phyloP scores from a whole-genome alignment of 2,888 invertebrate genomes.

The Tetranychus piercei region DNA sequence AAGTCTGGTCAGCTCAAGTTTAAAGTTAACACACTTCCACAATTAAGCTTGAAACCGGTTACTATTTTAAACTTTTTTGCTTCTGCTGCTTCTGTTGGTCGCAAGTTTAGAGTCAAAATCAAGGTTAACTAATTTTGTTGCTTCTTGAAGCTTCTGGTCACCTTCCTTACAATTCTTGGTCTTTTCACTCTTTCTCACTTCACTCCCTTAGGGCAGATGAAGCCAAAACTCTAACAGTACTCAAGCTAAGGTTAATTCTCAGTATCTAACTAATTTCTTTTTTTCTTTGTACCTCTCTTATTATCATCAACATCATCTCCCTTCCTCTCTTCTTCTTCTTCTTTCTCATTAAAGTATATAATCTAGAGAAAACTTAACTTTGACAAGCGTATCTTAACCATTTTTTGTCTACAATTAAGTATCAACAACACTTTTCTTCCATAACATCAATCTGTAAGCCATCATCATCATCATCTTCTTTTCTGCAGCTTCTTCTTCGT shows the following conservation, averaged over 20 bases:
- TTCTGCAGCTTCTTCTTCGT: neutral
- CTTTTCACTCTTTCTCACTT: neutral
- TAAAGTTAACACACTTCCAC: neutral
- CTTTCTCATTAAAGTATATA: neutral
- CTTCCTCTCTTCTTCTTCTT: neutral
- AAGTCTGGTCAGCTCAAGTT: neutral
- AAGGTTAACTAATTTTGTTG: neutral
- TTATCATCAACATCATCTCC: neutral
- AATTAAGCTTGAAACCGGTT: neutral
- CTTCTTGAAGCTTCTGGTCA: neutral
- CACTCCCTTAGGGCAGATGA: neutral
- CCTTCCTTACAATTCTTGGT: neutral
- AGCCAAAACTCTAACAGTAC: constrained; percentile 1
- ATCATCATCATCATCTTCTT: neutral
- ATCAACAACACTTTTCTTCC: neutral
- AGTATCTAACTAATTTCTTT: neutral
- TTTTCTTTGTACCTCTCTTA: neutral
- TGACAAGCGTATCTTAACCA: neutral
- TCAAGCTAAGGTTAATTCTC: neutral
- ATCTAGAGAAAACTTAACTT: neutral
- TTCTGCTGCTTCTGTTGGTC: neutral
- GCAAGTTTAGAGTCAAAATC: neutral
- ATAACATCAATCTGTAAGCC: neutral
- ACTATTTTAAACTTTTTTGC: neutral
- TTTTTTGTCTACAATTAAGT: neutral